Evolutionary conservation across 2,888 invertebrate genomes (phyloP), one percentile per base, ranked within the genome.

Genomic region (Monopis laevigella): DNA sequence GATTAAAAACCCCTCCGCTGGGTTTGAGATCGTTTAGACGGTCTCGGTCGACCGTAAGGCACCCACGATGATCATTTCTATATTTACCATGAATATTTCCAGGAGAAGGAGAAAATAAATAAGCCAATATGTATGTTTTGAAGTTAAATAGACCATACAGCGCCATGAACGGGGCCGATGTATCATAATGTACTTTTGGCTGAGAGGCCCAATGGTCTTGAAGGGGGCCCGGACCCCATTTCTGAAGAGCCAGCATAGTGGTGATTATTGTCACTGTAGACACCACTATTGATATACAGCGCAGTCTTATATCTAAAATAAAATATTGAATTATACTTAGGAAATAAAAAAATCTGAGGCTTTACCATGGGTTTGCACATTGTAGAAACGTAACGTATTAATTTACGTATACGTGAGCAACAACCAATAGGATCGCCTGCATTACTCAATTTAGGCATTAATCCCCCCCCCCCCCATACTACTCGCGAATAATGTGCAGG

Each of bases 121-220:
- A 97, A 11, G 96, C 93, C 89, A 97, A 90, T 5, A 92, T 90
- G 69, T 92, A 96, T 49, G 97, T 71, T 67, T 97, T 96, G 66
- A 96, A 93, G 80, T 98, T 98, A 41, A 96, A 84, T 32, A 97
- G 82, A 17, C 96, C 95, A 65, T 97, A 97, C 51, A 96, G 89
- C 2, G 95, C 91, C 90, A 98, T 95, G 72, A 98, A 98, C 50
- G 97, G 94, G 5, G 93, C 94, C 0, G 96, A 96, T 51, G 93
- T 96, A 54, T 89, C 88, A 66, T 96, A 95, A 61, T 90, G 91
- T 27, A 93, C 91, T 14, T 90, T 88, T 13, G 96, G 83, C 44
- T 92, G 89, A 7, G 95, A 89, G 1, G 96, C 94, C 82, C 97
- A 97, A 72, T 95, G 95, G 68, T 97, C 96, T 69, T 97, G 94